These are phyloP conservation scores for Hyles vespertilio DNA, from an alignment of 1,140 invertebrate genomes.

Conservation along the genomic window DNA sequence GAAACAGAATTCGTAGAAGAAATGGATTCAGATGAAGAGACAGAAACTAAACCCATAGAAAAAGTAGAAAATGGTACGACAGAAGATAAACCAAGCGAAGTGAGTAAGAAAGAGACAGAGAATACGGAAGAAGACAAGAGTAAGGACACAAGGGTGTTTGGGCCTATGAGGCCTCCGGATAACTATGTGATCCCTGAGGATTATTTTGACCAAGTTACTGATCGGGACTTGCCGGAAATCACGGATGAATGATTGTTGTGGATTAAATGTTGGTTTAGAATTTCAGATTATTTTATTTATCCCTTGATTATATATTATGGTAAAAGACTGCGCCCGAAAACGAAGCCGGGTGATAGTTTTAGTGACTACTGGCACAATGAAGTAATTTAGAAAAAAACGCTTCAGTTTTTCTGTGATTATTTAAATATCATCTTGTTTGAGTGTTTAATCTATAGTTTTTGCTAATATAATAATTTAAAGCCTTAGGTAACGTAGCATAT, in stretches of 20 bases:
- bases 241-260: constrained; percentile 35
- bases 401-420: too few relatives aligned
- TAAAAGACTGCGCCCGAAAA: too few relatives aligned
- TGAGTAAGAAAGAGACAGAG: constrained; percentile 12
- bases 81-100: constrained; percentile 26
- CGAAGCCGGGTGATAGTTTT: too few relatives aligned
- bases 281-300: constrained; percentile 1
- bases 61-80: constrained; percentile 11
- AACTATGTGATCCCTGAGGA: constrained; percentile 64
- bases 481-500: too few relatives aligned
- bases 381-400: too few relatives aligned
- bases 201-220: constrained; percentile 64
- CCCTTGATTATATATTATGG: neutral
- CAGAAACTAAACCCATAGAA: constrained; percentile 10
- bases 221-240: constrained; percentile 68
- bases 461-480: too few relatives aligned
- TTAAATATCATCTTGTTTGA: too few relatives aligned
- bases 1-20: constrained; percentile 66
- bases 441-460: too few relatives aligned
- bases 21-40: constrained; percentile 68
- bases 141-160: constrained; percentile 31
- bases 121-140: constrained; percentile 17
- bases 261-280: constrained; percentile 7
- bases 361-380: too few relatives aligned
- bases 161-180: constrained; percentile 70